Conservation (phyloP, 2,113 vertebrate genomes). For the Ophthalmolycus amberensis region DNA sequence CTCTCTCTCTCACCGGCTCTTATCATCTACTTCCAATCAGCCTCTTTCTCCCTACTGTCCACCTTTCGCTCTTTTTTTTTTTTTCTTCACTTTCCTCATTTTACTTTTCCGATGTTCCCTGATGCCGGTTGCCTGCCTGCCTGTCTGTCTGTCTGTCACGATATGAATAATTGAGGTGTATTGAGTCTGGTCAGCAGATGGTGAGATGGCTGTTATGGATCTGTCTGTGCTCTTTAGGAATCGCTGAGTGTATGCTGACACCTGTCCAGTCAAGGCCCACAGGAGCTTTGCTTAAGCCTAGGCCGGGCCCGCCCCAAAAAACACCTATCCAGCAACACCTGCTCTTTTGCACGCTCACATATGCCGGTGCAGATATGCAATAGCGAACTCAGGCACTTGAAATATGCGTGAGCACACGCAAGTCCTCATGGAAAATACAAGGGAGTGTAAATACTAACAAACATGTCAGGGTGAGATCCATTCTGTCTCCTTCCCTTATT, state of each 20-base stretch:
- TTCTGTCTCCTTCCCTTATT: constrained; percentile 8
- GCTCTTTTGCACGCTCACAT: neutral
- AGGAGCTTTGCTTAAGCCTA: constrained; percentile 32
- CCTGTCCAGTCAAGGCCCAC: constrained; percentile 65
- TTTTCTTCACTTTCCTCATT: constrained; percentile 20
- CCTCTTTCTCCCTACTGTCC: neutral
- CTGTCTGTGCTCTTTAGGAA: constrained; percentile 67
- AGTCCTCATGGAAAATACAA: constrained; percentile 25
- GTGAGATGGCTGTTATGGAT: constrained; percentile 70
- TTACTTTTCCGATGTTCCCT: constrained; percentile 37
- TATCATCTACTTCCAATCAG: constrained; percentile 47
- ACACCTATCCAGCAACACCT: constrained; percentile 8
- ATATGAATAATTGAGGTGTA: constrained; percentile 81
- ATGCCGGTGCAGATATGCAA: constrained; percentile 34
- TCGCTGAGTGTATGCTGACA: constrained; percentile 64
- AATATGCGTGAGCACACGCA: constrained; percentile 47
- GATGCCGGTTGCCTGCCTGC: constrained; percentile 31
- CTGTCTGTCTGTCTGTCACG: constrained; percentile 51
- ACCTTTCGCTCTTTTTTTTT: constrained; percentile 20
- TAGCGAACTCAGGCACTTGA: constrained; percentile 3
- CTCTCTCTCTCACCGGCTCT: neutral
- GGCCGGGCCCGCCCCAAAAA: constrained; percentile 6
- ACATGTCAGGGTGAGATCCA: constrained; percentile 19
- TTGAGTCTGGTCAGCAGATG: constrained; percentile 80
- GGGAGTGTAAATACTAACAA: constrained; percentile 44